phyloP scores from a whole-genome alignment of 2,113 vertebrate species.

The Symphodus melops region DNA sequence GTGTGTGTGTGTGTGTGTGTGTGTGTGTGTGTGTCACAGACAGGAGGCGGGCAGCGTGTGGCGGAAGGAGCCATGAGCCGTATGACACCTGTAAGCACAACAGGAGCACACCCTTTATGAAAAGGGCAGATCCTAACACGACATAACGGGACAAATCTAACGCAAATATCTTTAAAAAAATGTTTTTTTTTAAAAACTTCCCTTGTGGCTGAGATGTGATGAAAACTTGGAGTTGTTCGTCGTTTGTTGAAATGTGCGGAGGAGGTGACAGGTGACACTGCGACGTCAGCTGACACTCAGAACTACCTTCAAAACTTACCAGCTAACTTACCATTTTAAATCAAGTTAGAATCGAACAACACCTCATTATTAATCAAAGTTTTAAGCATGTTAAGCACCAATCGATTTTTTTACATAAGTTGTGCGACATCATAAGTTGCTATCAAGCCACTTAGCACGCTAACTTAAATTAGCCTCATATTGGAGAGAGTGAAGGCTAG shows the following conservation, averaged over 20 bases:
- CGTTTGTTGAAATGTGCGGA: background rate
- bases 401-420: background rate
- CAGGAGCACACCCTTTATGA: background rate
- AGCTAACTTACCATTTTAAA: constrained; percentile 18
- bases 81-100: constrained; percentile 38
- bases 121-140: background rate
- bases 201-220: background rate
- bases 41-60: background rate
- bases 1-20: background rate
- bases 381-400: background rate
- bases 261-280: constrained; percentile 63
- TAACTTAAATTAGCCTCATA: constrained; percentile 56
- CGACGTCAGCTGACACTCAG: constrained; percentile 47
- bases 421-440: constrained; percentile 33
- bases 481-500: background rate
- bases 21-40: background rate
- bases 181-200: background rate
- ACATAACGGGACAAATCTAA: background rate
- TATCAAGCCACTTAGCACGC: constrained; percentile 66
- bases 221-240: background rate
- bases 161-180: background rate
- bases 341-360: background rate
- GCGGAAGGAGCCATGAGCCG: constrained; percentile 28
- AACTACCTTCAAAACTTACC: constrained; percentile 49
- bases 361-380: background rate